Evolutionary conservation across 2,797 vertebrate genomes (phyloP).

Genomic region (Phataginus tetradactyla): DNA sequence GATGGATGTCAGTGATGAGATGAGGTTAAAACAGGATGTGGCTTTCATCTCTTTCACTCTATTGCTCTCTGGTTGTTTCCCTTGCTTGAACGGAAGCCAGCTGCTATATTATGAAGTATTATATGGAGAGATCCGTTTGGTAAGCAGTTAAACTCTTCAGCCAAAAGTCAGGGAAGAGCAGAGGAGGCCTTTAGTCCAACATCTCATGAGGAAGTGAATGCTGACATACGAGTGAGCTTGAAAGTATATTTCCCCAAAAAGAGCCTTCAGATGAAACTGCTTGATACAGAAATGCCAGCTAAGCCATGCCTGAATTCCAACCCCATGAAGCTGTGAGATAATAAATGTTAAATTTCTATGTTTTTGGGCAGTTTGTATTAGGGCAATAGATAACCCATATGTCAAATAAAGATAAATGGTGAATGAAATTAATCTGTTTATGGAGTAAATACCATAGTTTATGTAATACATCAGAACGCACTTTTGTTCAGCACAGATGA

Average conservation of each 20-base stretch:
- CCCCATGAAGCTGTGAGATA: background rate
- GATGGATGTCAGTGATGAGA: background rate
- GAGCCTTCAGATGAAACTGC: background rate
- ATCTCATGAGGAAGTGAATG: background rate
- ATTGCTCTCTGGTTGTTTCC: background rate
- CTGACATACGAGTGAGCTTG: background rate
- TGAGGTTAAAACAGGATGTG: background rate
- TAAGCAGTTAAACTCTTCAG: background rate
- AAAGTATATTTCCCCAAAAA: background rate
- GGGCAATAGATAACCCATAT: background rate
- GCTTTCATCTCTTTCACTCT: background rate
- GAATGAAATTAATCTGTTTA: background rate
- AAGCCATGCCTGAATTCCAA: background rate
- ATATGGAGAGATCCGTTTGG: background rate
- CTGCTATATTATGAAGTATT: background rate
- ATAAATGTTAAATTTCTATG: background rate
- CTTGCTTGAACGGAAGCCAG: background rate
- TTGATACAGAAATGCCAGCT: background rate
- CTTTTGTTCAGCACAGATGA: constrained; percentile 36
- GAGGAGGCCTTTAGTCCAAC: no score
- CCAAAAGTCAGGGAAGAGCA: background rate
- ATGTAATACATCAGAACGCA: constrained; percentile 39
- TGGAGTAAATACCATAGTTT: background rate
- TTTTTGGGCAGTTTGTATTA: background rate
- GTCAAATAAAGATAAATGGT: background rate